Evolutionary conservation across 2,113 vertebrate genomes (phyloP).

Genomic region (Orientallactaga bullata): DNA sequence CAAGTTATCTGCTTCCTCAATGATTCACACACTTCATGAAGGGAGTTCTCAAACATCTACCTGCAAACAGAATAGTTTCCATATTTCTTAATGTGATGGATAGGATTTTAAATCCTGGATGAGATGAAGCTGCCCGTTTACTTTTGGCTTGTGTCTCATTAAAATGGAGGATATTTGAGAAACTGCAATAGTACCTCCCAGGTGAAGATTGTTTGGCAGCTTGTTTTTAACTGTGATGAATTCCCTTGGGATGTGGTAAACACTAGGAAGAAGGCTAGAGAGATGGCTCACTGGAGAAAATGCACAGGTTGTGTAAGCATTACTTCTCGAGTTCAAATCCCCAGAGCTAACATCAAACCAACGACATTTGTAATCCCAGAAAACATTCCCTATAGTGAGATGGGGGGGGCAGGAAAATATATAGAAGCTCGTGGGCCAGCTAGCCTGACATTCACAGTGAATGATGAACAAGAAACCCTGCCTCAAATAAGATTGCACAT

Average conservation of each 20-base stretch:
- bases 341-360: too few relatives aligned
- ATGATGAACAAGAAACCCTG: too few relatives aligned
- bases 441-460: too few relatives aligned
- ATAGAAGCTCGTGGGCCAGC: too few relatives aligned
- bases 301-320: too few relatives aligned
- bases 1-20: conserved; percentile 14
- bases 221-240: neutral
- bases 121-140: neutral
- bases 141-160: neutral
- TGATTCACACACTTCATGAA: neutral
- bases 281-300: too few relatives aligned
- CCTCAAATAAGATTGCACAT: too few relatives aligned
- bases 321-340: too few relatives aligned
- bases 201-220: neutral
- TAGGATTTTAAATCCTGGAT: neutral
- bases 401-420: too few relatives aligned
- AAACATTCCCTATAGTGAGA: too few relatives aligned
- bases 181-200: neutral
- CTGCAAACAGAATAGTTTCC: neutral
- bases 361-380: too few relatives aligned
- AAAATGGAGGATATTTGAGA: neutral
- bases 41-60: neutral
- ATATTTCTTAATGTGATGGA: neutral
- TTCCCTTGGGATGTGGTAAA: neutral
- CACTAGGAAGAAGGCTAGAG: neutral